Evolutionary conservation across 2,888 invertebrate species (phyloP), one percentile per base, ranked within the genome.

Genomic region (Encarsia formosa): DNA sequence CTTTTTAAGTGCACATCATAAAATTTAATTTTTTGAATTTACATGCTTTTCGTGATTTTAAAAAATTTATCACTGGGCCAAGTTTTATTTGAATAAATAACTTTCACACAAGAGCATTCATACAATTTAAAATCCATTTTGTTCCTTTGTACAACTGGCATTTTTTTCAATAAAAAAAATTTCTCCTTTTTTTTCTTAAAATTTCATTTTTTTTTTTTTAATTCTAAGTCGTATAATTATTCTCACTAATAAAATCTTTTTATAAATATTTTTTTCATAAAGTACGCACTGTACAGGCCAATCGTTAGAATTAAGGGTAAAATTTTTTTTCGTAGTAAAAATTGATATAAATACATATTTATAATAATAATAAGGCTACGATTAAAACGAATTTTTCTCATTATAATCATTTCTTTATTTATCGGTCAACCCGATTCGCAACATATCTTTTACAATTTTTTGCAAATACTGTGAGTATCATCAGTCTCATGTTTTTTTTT

Each of bases 401-500:
- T 59, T 60, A 60, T 48, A 52, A 24, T 31, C 19, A 23, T 37
- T 37, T 24, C 9, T 26, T 22, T 20, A 20, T 31, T 46, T 44
- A 23, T 22, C 23, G 20, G 23, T 39, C 39, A 39, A n/a, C n/a
- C n/a, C 39, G n/a, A 23, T 23, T 54, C 41, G 37, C 34, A 39
- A 53, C 54, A 23, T n/a, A n/a, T n/a, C n/a, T n/a, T n/a, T 38
- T 63, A 65, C 64, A 63, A 64, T 62, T 67, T 64, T 65, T 64
- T 65, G 63, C 64, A 64, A 73, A 72, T 73, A 73, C 73, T 73
- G 72, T 72, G 61, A 66, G 61, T 67, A 68, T 46, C 38, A 53
- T 73, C 73, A 73, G 73, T 73, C 73, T 73, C 72, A 72, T 69
- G 61, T 66, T 65, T 58, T 58, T 54, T 62, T 61, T 51, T 35